phyloP scores from a whole-genome alignment of 1,140 invertebrate species.

The Mercenaria mercenaria region DNA sequence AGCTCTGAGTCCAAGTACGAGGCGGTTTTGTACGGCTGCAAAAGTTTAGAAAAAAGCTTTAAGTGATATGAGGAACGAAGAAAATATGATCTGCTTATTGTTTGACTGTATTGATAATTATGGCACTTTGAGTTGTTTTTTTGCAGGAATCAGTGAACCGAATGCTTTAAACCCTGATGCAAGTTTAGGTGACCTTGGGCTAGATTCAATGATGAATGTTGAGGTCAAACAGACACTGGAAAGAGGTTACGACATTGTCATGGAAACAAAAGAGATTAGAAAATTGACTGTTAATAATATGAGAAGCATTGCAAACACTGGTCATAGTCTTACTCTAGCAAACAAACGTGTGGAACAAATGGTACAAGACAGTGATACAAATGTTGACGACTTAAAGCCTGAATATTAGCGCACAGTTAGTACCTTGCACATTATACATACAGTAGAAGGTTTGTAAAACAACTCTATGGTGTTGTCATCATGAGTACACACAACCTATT shows the following conservation, averaged over 20 bases:
- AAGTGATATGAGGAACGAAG: not conserved
- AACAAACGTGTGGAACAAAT: too few relatives aligned
- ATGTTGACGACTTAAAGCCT: too few relatives aligned
- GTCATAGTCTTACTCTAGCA: too few relatives aligned
- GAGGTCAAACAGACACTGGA: slow-evolving; percentile 99
- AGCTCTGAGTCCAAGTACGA: too few relatives aligned
- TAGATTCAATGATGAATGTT: slow-evolving; percentile 99
- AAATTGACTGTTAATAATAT: slow-evolving; percentile 23
- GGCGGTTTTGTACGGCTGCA: too few relatives aligned
- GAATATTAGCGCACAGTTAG: too few relatives aligned
- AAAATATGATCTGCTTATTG: not conserved
- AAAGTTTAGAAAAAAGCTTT: not conserved
- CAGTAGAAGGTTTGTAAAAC: too few relatives aligned
- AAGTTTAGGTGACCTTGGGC: slow-evolving; percentile 95
- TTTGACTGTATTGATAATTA: not conserved
- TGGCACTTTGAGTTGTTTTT: not conserved
- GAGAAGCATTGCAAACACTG: too few relatives aligned
- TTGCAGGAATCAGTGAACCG: slow-evolving; percentile 91
- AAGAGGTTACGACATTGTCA: slow-evolving; percentile 93
- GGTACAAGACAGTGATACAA: too few relatives aligned
- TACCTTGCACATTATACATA: too few relatives aligned
- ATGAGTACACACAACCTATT: too few relatives aligned
- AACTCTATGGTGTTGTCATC: too few relatives aligned
- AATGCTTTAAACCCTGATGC: slow-evolving; percentile 91
- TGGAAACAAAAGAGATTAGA: slow-evolving; percentile 83